phyloP scores from a whole-genome alignment of 2,888 invertebrate genomes.

The Drosophila meridionalis region DNA sequence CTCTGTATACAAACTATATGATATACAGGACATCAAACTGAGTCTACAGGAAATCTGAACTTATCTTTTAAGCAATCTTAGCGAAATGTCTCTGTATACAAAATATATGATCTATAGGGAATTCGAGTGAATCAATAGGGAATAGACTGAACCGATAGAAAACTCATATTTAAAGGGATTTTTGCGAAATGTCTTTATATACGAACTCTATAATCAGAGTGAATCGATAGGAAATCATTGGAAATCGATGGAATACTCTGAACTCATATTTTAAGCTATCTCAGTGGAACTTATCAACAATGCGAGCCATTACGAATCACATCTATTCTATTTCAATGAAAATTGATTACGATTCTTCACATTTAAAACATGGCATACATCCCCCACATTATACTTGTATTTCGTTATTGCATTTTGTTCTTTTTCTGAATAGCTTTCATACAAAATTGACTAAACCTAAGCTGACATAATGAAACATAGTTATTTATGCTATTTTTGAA shows the following conservation, averaged over 20 bases:
- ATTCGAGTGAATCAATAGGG: background rate
- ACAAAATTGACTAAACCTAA: background rate
- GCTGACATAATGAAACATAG: constrained; percentile 3
- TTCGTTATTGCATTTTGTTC: background rate
- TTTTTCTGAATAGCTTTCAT: background rate
- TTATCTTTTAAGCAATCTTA: background rate
- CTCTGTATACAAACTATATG: background rate
- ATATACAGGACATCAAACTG: background rate
- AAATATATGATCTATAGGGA: background rate
- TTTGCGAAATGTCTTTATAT: background rate
- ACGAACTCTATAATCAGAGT: too few species aligned
- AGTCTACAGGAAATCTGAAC: background rate
- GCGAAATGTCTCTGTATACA: background rate
- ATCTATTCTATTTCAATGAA: background rate
- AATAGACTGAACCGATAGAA: background rate
- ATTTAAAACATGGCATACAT: background rate
- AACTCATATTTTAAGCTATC: too few species aligned
- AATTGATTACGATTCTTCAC: background rate
- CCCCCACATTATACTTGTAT: background rate
- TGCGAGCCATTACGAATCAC: too few species aligned
- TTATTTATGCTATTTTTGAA: constrained; percentile 27
- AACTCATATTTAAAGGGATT: background rate
- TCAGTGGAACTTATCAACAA: too few species aligned
- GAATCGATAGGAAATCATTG: background rate
- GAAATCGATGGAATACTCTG: too few species aligned